Conservation (phyloP, 2,113 vertebrate species). For the Xiphophorus couchianus region DNA sequence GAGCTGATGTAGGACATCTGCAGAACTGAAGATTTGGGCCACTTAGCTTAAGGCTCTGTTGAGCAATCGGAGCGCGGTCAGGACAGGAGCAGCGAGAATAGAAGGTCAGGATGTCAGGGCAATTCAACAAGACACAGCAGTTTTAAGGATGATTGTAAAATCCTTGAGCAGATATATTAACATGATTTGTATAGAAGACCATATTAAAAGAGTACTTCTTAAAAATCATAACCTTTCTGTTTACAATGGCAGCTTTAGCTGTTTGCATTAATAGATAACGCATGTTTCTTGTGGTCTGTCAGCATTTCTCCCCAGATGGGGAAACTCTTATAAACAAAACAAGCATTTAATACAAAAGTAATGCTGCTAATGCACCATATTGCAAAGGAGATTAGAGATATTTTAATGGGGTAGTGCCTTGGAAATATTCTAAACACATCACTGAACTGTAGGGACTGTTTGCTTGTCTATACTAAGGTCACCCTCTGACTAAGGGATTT, state of each 20-base stretch:
- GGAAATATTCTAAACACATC: not conserved
- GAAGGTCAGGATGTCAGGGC: slow-evolving; percentile 53
- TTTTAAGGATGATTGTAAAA: not conserved
- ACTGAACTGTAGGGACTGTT: not conserved
- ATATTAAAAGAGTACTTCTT: not conserved
- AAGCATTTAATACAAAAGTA: not conserved
- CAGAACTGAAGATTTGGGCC: slow-evolving; percentile 51
- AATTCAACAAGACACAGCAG: slow-evolving; percentile 29
- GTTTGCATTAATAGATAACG: not conserved
- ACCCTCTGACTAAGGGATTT: not conserved
- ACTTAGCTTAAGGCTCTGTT: slow-evolving; percentile 42
- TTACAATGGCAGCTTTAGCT: not conserved
- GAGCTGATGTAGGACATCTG: slow-evolving; percentile 64
- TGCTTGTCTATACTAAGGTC: not conserved
- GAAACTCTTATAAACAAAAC: not conserved
- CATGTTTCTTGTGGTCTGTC: not conserved
- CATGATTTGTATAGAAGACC: not conserved
- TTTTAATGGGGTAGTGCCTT: not conserved
- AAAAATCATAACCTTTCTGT: not conserved
- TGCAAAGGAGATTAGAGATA: not conserved
- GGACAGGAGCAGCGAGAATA: slow-evolving; percentile 57
- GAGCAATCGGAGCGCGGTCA: slow-evolving; percentile 43
- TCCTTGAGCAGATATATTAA: not conserved
- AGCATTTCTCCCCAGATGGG: not conserved
- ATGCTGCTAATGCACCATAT: not conserved